A percentile compares a stretch with the other conserved stretches of the same genome.
phyloP scores from a whole-genome alignment of 2,113 vertebrate genomes.

The Trichomycterus rosablanca region DNA sequence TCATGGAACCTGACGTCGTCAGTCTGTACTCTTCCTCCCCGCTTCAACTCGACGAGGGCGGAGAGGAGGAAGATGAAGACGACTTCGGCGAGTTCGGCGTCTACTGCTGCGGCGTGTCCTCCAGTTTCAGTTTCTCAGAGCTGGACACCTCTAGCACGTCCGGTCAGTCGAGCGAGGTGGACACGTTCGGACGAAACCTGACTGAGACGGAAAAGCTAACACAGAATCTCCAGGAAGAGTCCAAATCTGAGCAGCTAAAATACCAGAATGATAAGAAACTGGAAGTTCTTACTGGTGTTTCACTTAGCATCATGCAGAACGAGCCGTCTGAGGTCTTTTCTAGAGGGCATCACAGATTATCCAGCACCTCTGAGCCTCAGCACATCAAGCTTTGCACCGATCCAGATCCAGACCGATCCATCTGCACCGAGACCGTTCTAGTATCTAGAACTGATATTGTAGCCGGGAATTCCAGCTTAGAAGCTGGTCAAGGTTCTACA shows the following conservation, averaged over 20 bases:
- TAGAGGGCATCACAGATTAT: slow-evolving; percentile 54
- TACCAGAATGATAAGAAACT: not conserved
- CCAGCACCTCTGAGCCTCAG: slow-evolving; percentile 44
- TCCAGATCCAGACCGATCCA: slow-evolving; percentile 13
- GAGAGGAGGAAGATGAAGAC: slow-evolving; percentile 80
- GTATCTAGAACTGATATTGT: not conserved
- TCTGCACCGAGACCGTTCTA: slow-evolving; percentile 11
- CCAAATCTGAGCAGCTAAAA: not conserved
- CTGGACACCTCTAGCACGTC: slow-evolving; percentile 63
- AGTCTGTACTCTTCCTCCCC: slow-evolving; percentile 83
- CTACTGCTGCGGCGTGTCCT: slow-evolving; percentile 70
- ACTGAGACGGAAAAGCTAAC: slow-evolving; percentile 18
- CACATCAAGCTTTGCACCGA: slow-evolving; percentile 37
- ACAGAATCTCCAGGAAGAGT: not conserved
- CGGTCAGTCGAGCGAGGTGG: slow-evolving; percentile 55
- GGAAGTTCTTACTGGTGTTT: too few relatives aligned
- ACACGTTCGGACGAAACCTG: slow-evolving; percentile 55
- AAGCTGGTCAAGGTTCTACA: slow-evolving; percentile 25
- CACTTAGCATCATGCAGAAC: slow-evolving; percentile 2
- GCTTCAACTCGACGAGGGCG: slow-evolving; percentile 77
- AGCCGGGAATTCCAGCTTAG: slow-evolving; percentile 26
- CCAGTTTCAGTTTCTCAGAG: slow-evolving; percentile 69
- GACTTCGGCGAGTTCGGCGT: slow-evolving; percentile 86
- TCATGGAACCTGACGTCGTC: slow-evolving; percentile 87
- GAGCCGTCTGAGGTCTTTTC: not conserved